Percentiles rank a stretch among this genome's conserved stretches.
Conservation (phyloP, 92 coral and sea anemone genomes). For the Epizoanthus scotinus region DNA sequence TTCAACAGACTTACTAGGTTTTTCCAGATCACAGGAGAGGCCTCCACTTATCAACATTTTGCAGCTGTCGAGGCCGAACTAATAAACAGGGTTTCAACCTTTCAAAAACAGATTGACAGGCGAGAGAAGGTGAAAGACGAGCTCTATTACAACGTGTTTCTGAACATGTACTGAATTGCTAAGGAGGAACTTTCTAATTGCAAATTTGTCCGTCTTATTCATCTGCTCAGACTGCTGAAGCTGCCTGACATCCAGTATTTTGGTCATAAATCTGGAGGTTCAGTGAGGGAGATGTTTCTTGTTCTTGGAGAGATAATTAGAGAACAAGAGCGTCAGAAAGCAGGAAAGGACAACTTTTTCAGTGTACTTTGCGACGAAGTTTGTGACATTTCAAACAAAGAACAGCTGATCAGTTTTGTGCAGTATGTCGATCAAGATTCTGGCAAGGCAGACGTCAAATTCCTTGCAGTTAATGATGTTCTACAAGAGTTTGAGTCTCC, state of each 20-base stretch:
- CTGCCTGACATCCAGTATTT: constrained; percentile 29
- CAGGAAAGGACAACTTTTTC: constrained; percentile 19
- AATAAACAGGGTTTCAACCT: constrained; percentile 27
- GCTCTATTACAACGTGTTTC: constrained; percentile 32
- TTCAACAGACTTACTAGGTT: too few relatives aligned
- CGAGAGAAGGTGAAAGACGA: constrained; percentile 32
- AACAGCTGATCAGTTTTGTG: constrained; percentile 46
- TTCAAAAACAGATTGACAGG: constrained; percentile 35
- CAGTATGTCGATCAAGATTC: constrained; percentile 44
- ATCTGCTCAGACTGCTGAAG: constrained; percentile 26
- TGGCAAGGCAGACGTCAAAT: constrained; percentile 34
- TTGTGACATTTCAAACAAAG: constrained; percentile 40
- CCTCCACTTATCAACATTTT: constrained; percentile 20
- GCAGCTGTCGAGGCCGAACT: constrained; percentile 44
- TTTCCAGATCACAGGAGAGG: too few relatives aligned
- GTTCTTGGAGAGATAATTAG: constrained; percentile 36
- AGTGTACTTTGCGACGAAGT: constrained; percentile 43
- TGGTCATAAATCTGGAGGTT: constrained; percentile 13
- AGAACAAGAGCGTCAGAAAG: constrained; percentile 28
- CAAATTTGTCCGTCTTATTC: constrained; percentile 38
- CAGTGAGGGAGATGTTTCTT: constrained; percentile 43
- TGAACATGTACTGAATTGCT: constrained; percentile 47
- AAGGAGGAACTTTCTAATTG: constrained; percentile 59
- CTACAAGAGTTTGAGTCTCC: constrained; percentile 43
- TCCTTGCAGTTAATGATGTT: constrained; percentile 43